phyloP scores from a whole-genome alignment of 53 echinoderm and acorn worm genomes.

The Temnopleurus reevesii region DNA sequence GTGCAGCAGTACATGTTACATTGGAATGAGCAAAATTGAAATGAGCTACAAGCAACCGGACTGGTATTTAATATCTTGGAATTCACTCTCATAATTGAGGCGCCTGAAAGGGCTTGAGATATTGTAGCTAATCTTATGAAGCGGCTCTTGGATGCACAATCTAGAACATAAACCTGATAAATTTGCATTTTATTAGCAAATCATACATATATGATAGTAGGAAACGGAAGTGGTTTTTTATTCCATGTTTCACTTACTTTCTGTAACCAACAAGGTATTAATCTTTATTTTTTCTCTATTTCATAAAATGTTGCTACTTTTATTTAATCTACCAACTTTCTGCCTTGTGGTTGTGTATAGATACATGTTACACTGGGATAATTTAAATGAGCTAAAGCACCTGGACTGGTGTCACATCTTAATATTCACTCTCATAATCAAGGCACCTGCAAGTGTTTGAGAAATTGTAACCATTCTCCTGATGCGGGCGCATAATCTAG shows the following conservation, averaged over 20 bases:
- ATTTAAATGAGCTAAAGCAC: neutral
- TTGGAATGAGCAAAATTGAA: too few species aligned
- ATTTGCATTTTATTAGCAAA: too few species aligned
- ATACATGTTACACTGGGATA: neutral
- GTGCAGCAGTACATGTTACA: neutral
- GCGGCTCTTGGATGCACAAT: too few species aligned
- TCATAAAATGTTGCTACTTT: neutral
- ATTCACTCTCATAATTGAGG: neutral
- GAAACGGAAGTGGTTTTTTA: too few species aligned
- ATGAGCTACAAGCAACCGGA: neutral
- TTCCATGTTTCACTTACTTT: neutral
- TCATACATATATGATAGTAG: too few species aligned
- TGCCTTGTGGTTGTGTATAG: neutral
- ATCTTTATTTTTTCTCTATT: too few species aligned
- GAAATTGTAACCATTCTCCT: slow-evolving; percentile 17
- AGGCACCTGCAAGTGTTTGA: neutral
- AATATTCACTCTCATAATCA: neutral
- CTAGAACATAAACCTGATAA: too few species aligned
- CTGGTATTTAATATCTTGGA: neutral
- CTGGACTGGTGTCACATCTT: slow-evolving; percentile 1
- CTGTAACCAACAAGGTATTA: too few species aligned
- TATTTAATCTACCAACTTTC: neutral
- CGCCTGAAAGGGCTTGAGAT: neutral
- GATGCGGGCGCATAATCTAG: too few species aligned
- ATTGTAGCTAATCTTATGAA: slow-evolving; percentile 1